Percentiles rank a stretch among this genome's conserved stretches.
Conservation (phyloP, 2,797 vertebrate genomes). For the Hyperoplus immaculatus region DNA sequence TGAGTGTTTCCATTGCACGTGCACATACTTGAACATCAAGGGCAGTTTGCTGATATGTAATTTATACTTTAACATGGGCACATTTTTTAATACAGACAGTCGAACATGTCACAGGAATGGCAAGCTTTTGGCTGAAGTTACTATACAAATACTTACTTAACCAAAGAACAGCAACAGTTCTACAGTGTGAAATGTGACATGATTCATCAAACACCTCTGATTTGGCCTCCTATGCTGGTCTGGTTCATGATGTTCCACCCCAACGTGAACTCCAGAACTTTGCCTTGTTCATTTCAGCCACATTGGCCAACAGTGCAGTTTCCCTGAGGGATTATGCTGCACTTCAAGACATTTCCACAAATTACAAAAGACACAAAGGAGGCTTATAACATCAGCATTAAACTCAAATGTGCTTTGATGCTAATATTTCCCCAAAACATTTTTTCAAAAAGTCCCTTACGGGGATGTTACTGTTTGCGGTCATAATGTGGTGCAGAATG, state of each 20-base stretch:
- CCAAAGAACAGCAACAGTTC: slow-evolving; percentile 10
- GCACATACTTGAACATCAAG: neutral
- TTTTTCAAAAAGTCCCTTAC: slow-evolving; percentile 13
- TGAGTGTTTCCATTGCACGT: neutral
- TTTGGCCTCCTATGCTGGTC: slow-evolving; percentile 6
- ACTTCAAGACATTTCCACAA: slow-evolving; percentile 56
- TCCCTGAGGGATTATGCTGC: slow-evolving; percentile 35
- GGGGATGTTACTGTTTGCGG: slow-evolving; percentile 46
- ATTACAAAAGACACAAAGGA: slow-evolving; percentile 55
- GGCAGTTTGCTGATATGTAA: neutral
- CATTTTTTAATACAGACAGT: neutral
- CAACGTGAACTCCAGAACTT: slow-evolving; percentile 42
- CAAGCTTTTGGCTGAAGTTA: slow-evolving; percentile 5
- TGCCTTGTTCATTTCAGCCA: slow-evolving; percentile 39
- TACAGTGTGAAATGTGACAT: slow-evolving; percentile 2
- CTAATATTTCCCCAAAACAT: slow-evolving; percentile 34
- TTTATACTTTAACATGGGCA: neutral
- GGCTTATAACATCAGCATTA: slow-evolving; percentile 43
- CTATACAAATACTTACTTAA: neutral
- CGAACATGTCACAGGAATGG: neutral
- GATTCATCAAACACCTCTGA: slow-evolving; percentile 18
- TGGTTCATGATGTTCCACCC: slow-evolving; percentile 26
- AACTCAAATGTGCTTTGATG: slow-evolving; percentile 44
- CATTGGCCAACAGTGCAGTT: slow-evolving; percentile 20
- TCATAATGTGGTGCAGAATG: slow-evolving; percentile 34